Conservation (phyloP, 2,113 vertebrate genomes). For the Burhinus bistriatus region DNA sequence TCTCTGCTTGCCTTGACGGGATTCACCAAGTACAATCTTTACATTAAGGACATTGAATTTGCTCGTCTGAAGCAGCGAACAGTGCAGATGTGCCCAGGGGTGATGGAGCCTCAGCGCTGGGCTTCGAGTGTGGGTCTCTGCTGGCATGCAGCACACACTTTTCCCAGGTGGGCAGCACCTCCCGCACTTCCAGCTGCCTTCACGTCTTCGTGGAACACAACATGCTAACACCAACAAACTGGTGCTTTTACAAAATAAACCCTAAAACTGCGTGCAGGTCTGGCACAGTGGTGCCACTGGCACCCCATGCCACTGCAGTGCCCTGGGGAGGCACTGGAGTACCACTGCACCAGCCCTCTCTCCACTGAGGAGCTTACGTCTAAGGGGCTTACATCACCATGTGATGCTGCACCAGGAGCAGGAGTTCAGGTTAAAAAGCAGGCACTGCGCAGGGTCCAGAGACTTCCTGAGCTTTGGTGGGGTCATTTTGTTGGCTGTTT, state of each 20-base stretch:
- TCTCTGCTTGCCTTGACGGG: not conserved
- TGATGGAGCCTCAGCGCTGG: not conserved
- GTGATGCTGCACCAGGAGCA: not conserved
- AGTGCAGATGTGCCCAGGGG: accelerated
- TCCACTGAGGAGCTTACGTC: not conserved
- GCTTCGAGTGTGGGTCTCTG: not conserved
- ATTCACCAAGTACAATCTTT: not conserved
- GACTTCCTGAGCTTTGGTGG: not conserved
- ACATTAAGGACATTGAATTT: not conserved
- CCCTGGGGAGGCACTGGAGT: accelerated
- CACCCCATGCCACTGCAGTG: accelerated
- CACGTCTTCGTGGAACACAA: not conserved
- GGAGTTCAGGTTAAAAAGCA: not conserved
- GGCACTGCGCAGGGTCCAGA: not conserved
- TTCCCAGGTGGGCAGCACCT: not conserved
- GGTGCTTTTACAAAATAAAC: not conserved
- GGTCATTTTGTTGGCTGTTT: not conserved
- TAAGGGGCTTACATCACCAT: not conserved
- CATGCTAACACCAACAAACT: accelerated
- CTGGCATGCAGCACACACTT: accelerated
- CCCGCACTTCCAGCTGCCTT: not conserved
- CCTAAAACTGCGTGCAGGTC: accelerated
- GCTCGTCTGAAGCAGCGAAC: not conserved
- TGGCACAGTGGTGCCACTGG: not conserved
- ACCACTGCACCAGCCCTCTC: accelerated